Conservation (phyloP, 2,113 vertebrate species). For the Aramus guarauna region DNA sequence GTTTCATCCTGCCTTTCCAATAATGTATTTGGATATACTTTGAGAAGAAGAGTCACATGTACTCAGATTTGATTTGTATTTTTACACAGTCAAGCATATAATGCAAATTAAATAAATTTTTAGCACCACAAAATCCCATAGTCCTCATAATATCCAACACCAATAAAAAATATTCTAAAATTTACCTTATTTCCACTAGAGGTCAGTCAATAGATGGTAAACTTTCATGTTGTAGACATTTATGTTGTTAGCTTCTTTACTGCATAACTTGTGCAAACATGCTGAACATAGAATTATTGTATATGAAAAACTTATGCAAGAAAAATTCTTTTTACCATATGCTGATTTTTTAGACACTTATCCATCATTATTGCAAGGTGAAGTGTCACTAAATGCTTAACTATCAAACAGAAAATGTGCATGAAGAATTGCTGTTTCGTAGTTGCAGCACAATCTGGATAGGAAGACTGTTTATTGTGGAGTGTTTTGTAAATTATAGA, state of each 20-base stretch:
- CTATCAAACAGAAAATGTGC: not conserved
- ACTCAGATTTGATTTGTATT: not conserved
- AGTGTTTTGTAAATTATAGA: not conserved
- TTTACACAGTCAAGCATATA: not conserved
- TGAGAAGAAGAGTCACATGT: not conserved
- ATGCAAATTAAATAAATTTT: not conserved
- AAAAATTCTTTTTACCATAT: not conserved
- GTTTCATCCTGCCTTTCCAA: not conserved
- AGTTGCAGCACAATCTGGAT: not conserved
- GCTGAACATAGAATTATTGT: not conserved
- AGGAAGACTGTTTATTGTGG: not conserved
- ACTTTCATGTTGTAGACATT: not conserved
- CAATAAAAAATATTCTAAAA: not conserved
- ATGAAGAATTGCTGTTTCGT: not conserved
- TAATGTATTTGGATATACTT: not conserved
- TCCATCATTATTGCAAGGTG: not conserved
- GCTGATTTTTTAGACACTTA: not conserved
- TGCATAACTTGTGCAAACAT: not conserved
- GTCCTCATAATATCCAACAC: not conserved
- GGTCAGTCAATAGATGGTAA: conserved; percentile 41
- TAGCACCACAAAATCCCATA: not conserved
- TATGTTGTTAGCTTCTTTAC: not conserved
- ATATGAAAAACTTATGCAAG: not conserved
- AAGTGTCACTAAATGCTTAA: not conserved
- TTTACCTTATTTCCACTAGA: conserved; percentile 40